These are phyloP conservation scores for Stomatorhinus ivindoensis DNA, from an alignment of 2,113 vertebrate species.

Conservation along the genomic window DNA sequence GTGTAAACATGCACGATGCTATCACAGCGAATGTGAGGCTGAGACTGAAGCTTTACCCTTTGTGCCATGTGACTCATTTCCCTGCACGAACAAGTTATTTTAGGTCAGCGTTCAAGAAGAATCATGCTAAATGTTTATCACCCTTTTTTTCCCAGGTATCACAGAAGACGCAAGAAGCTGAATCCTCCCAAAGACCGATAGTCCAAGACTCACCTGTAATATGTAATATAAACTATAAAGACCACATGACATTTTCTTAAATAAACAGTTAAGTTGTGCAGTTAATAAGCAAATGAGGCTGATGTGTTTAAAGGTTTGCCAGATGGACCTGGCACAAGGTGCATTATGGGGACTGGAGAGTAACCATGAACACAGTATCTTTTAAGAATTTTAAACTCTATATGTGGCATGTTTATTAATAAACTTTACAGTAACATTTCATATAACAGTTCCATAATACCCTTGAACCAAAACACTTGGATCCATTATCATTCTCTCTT, in stretches of 20 bases:
- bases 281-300: background rate
- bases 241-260: background rate
- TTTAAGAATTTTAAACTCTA: background rate
- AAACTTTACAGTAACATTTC: background rate
- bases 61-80: no score
- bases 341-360: background rate
- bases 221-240: background rate
- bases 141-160: constrained; percentile 44
- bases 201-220: background rate
- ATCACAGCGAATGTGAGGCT: no score
- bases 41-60: no score
- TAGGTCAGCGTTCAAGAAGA: background rate
- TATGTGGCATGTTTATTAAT: background rate
- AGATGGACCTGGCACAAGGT: background rate
- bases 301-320: background rate
- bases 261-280: constrained; percentile 5
- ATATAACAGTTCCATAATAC: background rate
- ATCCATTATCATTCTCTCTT: background rate
- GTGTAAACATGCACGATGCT: no score
- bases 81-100: no score
- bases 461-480: background rate
- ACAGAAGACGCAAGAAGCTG: constrained; percentile 36
- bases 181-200: constrained; percentile 45
- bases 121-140: background rate
- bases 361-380: background rate